Evolutionary conservation across 2,888 invertebrate species (phyloP).

Genomic region (Eilema caniola): DNA sequence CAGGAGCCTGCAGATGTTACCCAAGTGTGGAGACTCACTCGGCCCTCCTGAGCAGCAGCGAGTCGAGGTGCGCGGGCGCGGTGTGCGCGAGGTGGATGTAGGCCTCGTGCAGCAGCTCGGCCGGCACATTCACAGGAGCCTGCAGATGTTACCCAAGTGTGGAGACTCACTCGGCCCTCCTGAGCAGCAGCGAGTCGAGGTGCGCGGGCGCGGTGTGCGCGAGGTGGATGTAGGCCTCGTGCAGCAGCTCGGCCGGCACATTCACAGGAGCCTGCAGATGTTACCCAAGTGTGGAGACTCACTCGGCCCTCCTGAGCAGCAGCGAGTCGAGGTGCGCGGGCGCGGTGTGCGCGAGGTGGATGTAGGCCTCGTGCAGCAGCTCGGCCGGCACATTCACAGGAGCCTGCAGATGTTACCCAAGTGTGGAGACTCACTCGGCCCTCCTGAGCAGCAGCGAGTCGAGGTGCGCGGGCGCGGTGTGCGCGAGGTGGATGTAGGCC

Average conservation of each 20-base stretch:
- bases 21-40: conserved; percentile 69
- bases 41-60: conserved; percentile 84
- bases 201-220: conserved; percentile 94
- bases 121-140: conserved; percentile 86
- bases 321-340: conserved; percentile 93
- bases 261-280: conserved; percentile 64
- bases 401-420: no score
- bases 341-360: conserved; percentile 94
- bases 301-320: conserved; percentile 84
- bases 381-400: conserved; percentile 90
- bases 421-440: conserved; percentile 75
- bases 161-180: conserved; percentile 80
- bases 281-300: conserved; percentile 54
- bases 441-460: conserved; percentile 88
- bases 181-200: conserved; percentile 89
- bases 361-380: conserved; percentile 94
- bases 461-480: conserved; percentile 93
- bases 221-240: conserved; percentile 95
- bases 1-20: conserved; percentile 43
- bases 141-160: no score
- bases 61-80: conserved; percentile 93
- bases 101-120: conserved; percentile 94
- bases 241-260: conserved; percentile 92
- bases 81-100: conserved; percentile 95
- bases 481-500: conserved; percentile 94